Conservation (phyloP, 2,113 vertebrate genomes). For the Perccottus glenii region DNA sequence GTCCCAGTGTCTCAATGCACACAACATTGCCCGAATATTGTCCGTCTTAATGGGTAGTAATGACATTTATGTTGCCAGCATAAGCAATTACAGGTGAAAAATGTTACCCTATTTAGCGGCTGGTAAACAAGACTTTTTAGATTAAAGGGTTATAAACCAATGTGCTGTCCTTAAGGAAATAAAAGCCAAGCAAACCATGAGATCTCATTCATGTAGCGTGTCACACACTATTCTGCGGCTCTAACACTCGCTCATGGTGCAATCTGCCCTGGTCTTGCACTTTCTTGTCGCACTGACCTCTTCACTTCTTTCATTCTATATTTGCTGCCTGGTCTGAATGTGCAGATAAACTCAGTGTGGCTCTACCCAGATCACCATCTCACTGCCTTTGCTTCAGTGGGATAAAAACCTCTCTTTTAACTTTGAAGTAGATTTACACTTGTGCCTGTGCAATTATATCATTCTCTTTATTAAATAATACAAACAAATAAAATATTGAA, state of each 20-base stretch:
- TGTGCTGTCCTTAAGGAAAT: too few relatives aligned
- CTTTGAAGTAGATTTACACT: too few relatives aligned
- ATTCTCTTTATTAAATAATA: too few relatives aligned
- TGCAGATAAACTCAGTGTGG: constrained; percentile 3
- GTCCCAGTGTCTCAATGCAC: constrained; percentile 15
- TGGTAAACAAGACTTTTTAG: constrained; percentile 5
- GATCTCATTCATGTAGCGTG: too few relatives aligned
- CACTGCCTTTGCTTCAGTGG: constrained; percentile 4
- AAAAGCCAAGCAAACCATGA: too few relatives aligned
- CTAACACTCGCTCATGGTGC: too few relatives aligned
- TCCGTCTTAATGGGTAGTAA: constrained; percentile 13
- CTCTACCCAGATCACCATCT: not conserved
- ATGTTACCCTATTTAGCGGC: not conserved
- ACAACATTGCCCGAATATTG: constrained; percentile 16
- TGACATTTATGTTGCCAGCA: constrained; percentile 25
- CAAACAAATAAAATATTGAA: too few relatives aligned
- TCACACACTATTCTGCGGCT: too few relatives aligned
- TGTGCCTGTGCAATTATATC: too few relatives aligned
- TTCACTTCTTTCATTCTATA: constrained; percentile 4
- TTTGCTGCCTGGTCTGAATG: not conserved
- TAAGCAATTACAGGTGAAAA: constrained; percentile 7
- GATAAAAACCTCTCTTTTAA: not conserved
- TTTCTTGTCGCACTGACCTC: constrained; percentile 15
- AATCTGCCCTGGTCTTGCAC: not conserved
- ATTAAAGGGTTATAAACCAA: not conserved